Percentiles rank a stretch among this genome's conserved stretches.
phyloP scores from a whole-genome alignment of 2,888 invertebrate genomes.

The Temnothorax unifasciatus region DNA sequence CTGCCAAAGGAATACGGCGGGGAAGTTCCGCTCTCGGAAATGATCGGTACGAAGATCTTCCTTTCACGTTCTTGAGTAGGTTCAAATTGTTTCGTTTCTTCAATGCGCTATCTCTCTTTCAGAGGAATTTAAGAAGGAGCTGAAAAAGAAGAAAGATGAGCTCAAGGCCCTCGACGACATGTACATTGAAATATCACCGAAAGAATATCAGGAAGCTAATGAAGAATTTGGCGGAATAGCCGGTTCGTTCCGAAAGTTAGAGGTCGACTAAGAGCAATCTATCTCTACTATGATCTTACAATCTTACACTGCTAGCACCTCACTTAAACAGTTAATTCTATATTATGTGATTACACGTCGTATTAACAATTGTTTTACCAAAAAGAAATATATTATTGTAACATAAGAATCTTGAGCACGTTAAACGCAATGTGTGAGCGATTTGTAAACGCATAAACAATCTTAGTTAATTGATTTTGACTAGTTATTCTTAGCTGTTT shows the following conservation, averaged over 20 bases:
- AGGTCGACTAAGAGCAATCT: conserved; percentile 90
- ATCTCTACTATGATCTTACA: background rate
- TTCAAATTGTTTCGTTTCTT: background rate
- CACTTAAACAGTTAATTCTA: conserved; percentile 2
- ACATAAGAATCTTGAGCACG: background rate
- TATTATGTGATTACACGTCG: background rate
- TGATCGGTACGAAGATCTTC: conserved; percentile 89
- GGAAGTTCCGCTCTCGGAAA: conserved; percentile 92
- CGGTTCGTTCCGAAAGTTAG: conserved; percentile 94
- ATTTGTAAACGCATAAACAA: background rate
- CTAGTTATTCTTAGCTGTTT: background rate
- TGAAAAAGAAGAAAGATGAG: conserved; percentile 89
- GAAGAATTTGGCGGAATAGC: conserved; percentile 92
- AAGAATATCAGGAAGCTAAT: conserved; percentile 88
- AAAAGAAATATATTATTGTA: conserved; percentile 32
- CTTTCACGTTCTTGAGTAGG: background rate
- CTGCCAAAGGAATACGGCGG: conserved; percentile 96
- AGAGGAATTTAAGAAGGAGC: conserved; percentile 88
- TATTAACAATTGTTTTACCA: conserved; percentile 29
- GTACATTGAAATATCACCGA: conserved; percentile 90
- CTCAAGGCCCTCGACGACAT: conserved; percentile 92
- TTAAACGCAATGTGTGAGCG: conserved; percentile 4
- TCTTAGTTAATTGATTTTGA: background rate
- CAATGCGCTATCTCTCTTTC: conserved; percentile 33
- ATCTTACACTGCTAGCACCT: background rate